Evolutionary conservation across 2,888 invertebrate genomes (phyloP), one percentile per base, ranked within the genome.

Genomic region (Epistrophe eligans): DNA sequence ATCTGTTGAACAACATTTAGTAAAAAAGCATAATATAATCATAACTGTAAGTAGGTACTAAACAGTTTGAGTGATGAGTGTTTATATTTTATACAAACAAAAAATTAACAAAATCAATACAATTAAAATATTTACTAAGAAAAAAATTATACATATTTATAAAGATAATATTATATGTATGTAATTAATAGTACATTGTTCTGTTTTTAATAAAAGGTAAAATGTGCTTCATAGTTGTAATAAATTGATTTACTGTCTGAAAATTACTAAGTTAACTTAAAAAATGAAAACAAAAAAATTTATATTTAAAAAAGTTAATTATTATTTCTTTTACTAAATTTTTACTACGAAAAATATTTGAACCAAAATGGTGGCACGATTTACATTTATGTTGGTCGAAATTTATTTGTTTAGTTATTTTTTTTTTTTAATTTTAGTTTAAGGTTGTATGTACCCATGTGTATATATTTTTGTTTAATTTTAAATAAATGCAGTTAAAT

Each of bases 331-430:
- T 76, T 74, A 67, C 83, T 87, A 87, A 87, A 79, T 87, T 87
- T 87, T 58, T 50, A 62, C 82, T 87, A 83, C 87, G 40, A 62
- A 83, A 87, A 79, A 79, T 79, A 64, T 87, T 87, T 79, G 87
- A 87, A 79, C 87, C 83, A 52, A 83, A 87, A 79, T 83, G 87
- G 76, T 87, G 87, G 87, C 82, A 82, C 83, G 38, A 71, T 82
- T 87, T 76, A 79, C 76, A 80, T 50, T 50, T 87, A 74, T 52
- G 79, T 87, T 87, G 87, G 87, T 87, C 87, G 87, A 87, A 79
- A 82, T 82, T 79, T 83, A 83, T 60, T 62, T 60, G 35, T 50
- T 58, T 62, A 70, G 43, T 79, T 62, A 70, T 52, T 79, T 62
- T 28, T 74, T 74, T 38, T 35, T 62, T 45, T n/a, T n/a, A n/a